These are phyloP conservation scores for Trematomus loennbergii DNA, from an alignment of 2,113 vertebrate species.

Conservation along the genomic window DNA sequence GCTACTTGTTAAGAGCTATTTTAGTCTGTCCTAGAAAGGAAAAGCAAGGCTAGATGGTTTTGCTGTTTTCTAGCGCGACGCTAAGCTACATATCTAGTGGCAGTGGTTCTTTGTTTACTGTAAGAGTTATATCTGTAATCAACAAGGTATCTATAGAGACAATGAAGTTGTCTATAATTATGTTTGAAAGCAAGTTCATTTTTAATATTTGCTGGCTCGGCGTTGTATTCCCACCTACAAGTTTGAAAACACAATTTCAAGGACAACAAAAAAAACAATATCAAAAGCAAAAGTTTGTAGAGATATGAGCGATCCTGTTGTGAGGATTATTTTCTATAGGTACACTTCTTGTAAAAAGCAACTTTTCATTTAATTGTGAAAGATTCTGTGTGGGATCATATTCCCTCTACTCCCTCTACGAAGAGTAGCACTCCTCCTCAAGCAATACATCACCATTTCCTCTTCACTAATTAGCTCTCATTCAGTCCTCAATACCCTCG, in stretches of 20 bases:
- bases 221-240: not conserved
- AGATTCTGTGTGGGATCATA: not conserved
- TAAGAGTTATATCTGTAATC: not conserved
- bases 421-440: constrained; percentile 16
- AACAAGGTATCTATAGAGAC: not conserved
- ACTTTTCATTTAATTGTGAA: not conserved
- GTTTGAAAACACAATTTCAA: not conserved
- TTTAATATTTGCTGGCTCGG: no score
- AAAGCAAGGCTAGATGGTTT: not conserved
- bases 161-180: not conserved
- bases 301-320: not conserved
- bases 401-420: not conserved
- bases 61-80: not conserved
- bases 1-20: not conserved
- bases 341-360: not conserved
- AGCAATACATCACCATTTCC: constrained; percentile 47
- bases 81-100: not conserved
- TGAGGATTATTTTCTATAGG: not conserved
- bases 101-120: not conserved
- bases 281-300: not conserved
- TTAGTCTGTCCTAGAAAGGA: not conserved
- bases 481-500: constrained; percentile 49
- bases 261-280: not conserved
- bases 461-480: constrained; percentile 51
- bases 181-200: not conserved